A percentile compares a stretch with the other conserved stretches of the same genome.
Conservation (phyloP, 37 sponge, comb jelly and placozoan species). For the Bolinopsis microptera region DNA sequence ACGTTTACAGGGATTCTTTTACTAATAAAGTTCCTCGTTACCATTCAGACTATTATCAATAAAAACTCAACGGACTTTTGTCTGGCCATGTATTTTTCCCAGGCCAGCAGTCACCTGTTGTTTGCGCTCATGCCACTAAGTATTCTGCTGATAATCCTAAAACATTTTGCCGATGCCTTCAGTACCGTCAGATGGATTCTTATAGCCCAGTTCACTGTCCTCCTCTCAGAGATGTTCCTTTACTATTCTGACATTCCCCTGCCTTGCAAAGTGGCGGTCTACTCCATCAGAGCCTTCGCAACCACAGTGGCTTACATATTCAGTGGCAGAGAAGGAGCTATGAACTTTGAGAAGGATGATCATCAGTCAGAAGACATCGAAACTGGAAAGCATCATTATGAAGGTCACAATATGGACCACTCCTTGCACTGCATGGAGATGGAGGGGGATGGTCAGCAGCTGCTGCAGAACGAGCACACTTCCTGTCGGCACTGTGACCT, state of each 20-base stretch:
- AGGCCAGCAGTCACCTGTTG: not conserved
- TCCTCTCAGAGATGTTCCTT: not conserved
- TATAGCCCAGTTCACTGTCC: not conserved
- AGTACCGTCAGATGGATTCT: not conserved
- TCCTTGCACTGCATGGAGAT: not conserved
- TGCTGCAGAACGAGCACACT: not conserved
- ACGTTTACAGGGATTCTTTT: not conserved
- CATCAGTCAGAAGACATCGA: not conserved
- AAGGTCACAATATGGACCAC: not conserved
- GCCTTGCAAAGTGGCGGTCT: not conserved
- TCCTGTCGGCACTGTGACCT: not conserved
- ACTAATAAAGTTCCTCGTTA: not conserved
- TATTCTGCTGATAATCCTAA: not conserved
- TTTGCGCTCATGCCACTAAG: slow-evolving; percentile 24
- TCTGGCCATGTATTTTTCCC: not conserved
- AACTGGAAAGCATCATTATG: not conserved
- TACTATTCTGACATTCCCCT: not conserved
- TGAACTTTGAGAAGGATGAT: not conserved
- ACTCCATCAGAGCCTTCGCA: not conserved
- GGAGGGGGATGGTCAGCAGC: not conserved
- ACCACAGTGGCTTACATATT: not conserved
- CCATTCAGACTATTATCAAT: not conserved
- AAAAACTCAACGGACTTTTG: not conserved
- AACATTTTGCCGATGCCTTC: slow-evolving; percentile 13
- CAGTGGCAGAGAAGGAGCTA: not conserved